Evolutionary conservation across 2,888 invertebrate genomes (phyloP).

Genomic region (Monopis laevigella): DNA sequence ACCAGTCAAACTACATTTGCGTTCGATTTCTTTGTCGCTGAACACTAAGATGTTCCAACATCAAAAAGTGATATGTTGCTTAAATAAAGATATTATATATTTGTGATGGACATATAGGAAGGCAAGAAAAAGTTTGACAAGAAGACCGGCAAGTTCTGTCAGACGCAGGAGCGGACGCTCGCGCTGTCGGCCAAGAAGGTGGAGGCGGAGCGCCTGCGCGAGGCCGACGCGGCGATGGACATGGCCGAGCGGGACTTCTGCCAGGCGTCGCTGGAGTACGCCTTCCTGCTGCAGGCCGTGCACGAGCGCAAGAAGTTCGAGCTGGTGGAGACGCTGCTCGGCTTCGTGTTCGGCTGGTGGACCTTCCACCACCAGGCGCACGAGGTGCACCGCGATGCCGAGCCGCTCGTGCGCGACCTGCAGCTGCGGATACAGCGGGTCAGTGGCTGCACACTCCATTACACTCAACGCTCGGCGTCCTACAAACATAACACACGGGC

Average conservation of each 20-base stretch:
- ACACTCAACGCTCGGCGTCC: constrained; percentile 20
- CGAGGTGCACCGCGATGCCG: constrained; percentile 94
- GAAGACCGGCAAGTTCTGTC: constrained; percentile 96
- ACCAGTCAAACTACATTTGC: too few species aligned
- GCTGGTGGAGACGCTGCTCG: constrained; percentile 91
- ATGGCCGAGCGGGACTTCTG: constrained; percentile 98
- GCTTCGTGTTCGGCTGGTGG: constrained; percentile 98
- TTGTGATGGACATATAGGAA: too few species aligned
- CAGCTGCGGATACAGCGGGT: constrained; percentile 96
- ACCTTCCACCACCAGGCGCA: constrained; percentile 97
- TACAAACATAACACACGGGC: too few species aligned
- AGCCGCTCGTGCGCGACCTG: constrained; percentile 91
- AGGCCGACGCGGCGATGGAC: constrained; percentile 95
- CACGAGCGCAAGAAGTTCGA: constrained; percentile 99
- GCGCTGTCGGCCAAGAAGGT: constrained; percentile 93
- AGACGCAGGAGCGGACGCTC: constrained; percentile 94
- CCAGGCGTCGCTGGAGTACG: constrained; percentile 96
- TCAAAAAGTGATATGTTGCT: too few species aligned
- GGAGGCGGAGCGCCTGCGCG: constrained; percentile 56
- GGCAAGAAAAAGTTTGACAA: constrained; percentile 98
- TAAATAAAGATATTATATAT: too few species aligned
- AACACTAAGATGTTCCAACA: too few species aligned
- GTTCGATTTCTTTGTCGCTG: too few species aligned
- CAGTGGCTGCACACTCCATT: constrained; percentile 25
- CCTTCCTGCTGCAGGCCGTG: constrained; percentile 96